A percentile compares a stretch with the other conserved stretches of the same genome.
Evolutionary conservation across 2,797 vertebrate genomes (phyloP).

Genomic region (Mycteria americana): DNA sequence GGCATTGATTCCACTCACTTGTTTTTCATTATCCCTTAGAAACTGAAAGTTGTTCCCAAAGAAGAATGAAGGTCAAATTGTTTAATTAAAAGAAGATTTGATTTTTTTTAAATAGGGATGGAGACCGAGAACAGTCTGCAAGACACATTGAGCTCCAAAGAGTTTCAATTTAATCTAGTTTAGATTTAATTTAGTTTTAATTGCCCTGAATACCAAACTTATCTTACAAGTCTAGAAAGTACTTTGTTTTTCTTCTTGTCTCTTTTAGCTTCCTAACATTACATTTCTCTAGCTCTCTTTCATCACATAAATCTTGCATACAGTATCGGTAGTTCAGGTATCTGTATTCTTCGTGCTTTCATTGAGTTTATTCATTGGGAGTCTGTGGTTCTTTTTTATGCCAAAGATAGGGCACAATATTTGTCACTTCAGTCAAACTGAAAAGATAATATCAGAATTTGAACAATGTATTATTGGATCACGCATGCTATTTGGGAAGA

Average conservation of each 20-base stretch:
- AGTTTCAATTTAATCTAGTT: conserved; percentile 45
- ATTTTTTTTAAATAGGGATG: background rate
- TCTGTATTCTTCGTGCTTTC: background rate
- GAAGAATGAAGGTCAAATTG: conserved; percentile 56
- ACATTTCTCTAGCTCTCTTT: background rate
- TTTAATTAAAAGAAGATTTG: conserved; percentile 51
- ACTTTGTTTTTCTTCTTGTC: conserved; percentile 13
- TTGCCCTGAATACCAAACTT: conserved; percentile 49
- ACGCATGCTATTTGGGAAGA: background rate
- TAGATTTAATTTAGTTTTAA: conserved; percentile 50
- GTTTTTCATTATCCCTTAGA: conserved; percentile 35
- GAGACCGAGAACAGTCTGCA: background rate
- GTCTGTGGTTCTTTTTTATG: background rate
- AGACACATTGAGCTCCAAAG: conserved; percentile 17
- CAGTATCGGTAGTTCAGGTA: background rate
- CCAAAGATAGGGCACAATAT: background rate
- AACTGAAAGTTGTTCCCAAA: conserved; percentile 1
- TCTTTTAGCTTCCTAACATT: background rate
- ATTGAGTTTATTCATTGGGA: background rate
- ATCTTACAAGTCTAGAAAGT: background rate
- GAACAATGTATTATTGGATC: background rate
- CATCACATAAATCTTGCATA: background rate
- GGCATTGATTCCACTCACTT: background rate
- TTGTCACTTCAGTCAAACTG: background rate
- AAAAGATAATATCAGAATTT: background rate